These are phyloP conservation scores for Euwallacea similis DNA, from an alignment of 1,140 invertebrate genomes.

Conservation along the genomic window DNA sequence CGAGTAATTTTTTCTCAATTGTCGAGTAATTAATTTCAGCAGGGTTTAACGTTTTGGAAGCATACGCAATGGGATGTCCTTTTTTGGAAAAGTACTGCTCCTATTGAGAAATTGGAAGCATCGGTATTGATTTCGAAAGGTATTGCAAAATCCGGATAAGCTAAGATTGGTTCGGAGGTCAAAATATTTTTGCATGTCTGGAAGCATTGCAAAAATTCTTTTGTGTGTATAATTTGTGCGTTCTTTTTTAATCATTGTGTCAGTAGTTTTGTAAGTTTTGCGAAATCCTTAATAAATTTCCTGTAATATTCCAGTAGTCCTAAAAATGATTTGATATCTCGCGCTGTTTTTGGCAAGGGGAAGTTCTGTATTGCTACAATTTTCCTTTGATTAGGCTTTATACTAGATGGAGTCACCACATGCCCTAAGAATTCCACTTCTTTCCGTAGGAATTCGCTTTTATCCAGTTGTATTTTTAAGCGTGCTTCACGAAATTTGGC, in stretches of 20 bases:
- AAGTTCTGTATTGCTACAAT: conserved; percentile 44
- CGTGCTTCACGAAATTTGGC: too few species aligned
- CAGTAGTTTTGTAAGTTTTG: conserved; percentile 41
- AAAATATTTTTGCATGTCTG: conserved; percentile 30
- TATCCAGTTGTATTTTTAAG: too few species aligned
- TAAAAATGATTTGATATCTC: conserved; percentile 38
- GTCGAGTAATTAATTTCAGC: conserved; percentile 23
- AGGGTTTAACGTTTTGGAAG: conserved; percentile 3
- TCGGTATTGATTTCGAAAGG: conserved; percentile 43
- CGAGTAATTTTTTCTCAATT: conserved; percentile 23
- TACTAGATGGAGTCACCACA: conserved; percentile 43
- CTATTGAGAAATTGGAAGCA: conserved; percentile 46
- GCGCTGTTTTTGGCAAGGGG: conserved; percentile 48
- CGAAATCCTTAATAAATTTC: conserved; percentile 42
- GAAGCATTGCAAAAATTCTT: conserved; percentile 49
- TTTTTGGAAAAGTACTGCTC: conserved; percentile 51
- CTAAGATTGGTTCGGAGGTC: conserved; percentile 24
- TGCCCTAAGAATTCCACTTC: conserved; percentile 43
- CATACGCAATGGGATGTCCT: conserved; percentile 49
- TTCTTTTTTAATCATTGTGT: conserved; percentile 38
- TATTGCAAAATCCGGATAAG: conserved; percentile 44
- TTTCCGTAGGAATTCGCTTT: too few species aligned
- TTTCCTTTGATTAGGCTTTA: conserved; percentile 47
- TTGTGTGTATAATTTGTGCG: conserved; percentile 38
- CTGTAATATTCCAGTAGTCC: too few species aligned